Percentiles rank a stretch among this genome's conserved stretches.
These are phyloP conservation scores for Alces alces DNA, from an alignment of 2,113 vertebrate species.

Conservation along the genomic window DNA sequence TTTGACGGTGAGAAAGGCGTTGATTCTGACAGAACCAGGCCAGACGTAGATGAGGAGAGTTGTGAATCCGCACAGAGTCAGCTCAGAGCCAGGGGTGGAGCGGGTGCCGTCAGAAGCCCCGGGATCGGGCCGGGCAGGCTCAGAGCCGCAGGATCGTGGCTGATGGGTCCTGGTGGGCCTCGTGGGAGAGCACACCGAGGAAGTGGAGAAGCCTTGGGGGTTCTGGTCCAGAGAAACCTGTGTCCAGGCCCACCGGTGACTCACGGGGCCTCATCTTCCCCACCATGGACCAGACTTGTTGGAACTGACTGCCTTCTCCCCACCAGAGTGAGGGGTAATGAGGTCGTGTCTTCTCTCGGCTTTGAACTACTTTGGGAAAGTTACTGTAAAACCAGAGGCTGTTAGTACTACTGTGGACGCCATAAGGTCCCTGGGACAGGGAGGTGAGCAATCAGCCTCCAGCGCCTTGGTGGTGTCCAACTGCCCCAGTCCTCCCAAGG, in stretches of 20 bases:
- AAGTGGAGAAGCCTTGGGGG: not conserved
- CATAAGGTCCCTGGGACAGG: not conserved
- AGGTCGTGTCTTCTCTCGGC: not conserved
- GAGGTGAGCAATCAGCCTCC: not conserved
- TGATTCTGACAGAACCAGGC: not conserved
- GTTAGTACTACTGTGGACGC: not conserved
- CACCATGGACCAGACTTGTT: not conserved
- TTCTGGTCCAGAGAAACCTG: not conserved
- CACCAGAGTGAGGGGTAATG: not conserved
- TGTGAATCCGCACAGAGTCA: not conserved
- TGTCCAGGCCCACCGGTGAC: not conserved
- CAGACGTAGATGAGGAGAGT: not conserved
- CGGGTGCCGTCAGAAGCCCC: accelerated
- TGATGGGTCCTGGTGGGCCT: accelerated
- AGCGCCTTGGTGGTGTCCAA: not conserved
- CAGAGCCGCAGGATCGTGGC: accelerated
- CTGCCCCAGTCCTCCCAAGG: not conserved
- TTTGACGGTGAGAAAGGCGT: not conserved
- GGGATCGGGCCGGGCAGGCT: accelerated
- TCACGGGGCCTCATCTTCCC: not conserved
- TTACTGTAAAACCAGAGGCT: slow-evolving; percentile 17
- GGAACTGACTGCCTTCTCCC: not conserved
- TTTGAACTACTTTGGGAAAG: slow-evolving; percentile 44
- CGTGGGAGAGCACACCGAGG: not conserved
- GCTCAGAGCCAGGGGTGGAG: not conserved